These are phyloP conservation scores for Vulpes ferrilata DNA, from an alignment of 2,113 vertebrate genomes.

Conservation along the genomic window DNA sequence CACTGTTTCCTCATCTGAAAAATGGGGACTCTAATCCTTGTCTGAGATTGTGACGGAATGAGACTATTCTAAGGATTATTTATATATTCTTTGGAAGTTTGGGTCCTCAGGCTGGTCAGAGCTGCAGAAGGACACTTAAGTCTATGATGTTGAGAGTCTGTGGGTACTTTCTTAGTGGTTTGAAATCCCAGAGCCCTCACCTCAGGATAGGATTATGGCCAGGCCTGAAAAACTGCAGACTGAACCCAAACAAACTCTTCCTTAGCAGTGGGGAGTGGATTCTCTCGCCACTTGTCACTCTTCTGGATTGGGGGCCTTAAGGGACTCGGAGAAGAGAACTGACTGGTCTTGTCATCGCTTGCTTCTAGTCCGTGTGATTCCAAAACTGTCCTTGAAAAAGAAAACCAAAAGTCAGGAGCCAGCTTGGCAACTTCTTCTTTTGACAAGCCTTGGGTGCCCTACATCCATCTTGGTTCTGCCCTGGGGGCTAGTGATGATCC, in stretches of 20 bases:
- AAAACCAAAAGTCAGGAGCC: background rate
- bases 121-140: background rate
- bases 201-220: background rate
- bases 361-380: background rate
- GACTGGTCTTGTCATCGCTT: background rate
- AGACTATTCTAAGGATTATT: background rate
- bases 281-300: background rate
- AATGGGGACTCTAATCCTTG: background rate
- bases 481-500: background rate
- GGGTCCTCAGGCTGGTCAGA: background rate
- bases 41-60: background rate
- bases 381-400: conserved; percentile 12
- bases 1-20: conserved; percentile 48
- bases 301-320: background rate
- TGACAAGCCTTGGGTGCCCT: background rate
- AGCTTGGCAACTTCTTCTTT: background rate
- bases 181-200: background rate
- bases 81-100: background rate
- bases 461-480: background rate
- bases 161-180: background rate
- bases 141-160: background rate
- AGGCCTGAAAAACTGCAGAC: background rate
- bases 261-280: background rate
- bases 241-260: background rate
- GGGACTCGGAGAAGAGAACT: background rate